These are phyloP conservation scores for Phrynocephalus vlangalii DNA, from an alignment of 2,797 vertebrate genomes.

Conservation along the genomic window DNA sequence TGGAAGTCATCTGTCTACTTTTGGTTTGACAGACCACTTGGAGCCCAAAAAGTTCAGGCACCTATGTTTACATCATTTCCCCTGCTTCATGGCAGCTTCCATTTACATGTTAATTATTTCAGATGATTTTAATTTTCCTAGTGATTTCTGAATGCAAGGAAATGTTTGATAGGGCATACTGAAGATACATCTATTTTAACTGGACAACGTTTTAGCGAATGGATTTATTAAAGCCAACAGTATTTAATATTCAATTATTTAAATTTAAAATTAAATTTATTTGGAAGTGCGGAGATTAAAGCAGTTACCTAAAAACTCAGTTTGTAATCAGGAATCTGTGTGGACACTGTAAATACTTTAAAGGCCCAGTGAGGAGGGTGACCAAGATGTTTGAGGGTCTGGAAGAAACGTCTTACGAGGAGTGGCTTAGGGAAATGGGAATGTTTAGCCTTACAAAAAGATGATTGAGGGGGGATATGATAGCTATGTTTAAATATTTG, in stretches of 20 bases:
- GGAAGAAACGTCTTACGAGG: too few species aligned
- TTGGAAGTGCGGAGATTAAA: conserved; percentile 32
- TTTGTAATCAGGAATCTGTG: conserved; percentile 36
- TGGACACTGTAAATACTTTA: conserved; percentile 36
- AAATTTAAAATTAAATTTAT: background rate
- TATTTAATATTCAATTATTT: background rate
- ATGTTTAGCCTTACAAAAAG: too few species aligned
- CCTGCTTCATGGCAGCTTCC: background rate
- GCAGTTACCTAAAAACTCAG: conserved; percentile 20
- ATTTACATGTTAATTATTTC: conserved; percentile 21
- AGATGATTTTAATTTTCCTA: conserved; percentile 2
- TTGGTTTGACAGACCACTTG: conserved; percentile 60
- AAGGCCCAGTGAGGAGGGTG: background rate
- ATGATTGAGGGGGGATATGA: too few species aligned
- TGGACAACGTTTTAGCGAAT: background rate
- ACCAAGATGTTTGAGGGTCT: too few species aligned
- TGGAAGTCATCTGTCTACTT: conserved; percentile 60
- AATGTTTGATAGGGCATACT: conserved; percentile 32
- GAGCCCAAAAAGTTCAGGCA: conserved; percentile 33
- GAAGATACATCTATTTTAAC: background rate
- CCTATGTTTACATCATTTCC: background rate
- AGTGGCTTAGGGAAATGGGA: too few species aligned
- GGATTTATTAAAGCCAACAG: background rate
- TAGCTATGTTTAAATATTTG: too few species aligned
- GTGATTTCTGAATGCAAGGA: conserved; percentile 43